A percentile compares a stretch with the other conserved stretches of the same genome.
phyloP scores from a whole-genome alignment of 2,113 vertebrate species.

The Sinocyclocheilus grahami region DNA sequence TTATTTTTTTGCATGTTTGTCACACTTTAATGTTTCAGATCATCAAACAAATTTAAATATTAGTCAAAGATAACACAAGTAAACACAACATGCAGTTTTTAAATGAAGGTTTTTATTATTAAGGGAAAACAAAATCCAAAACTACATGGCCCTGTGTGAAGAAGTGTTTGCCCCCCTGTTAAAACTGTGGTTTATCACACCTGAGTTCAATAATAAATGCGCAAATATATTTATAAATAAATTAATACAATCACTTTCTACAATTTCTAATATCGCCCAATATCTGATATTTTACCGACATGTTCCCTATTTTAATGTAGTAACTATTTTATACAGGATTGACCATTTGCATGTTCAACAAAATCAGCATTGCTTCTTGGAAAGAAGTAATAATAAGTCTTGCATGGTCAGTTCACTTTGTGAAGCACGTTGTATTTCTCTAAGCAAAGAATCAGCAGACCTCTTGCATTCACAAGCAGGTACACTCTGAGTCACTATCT shows the following conservation, averaged over 20 bases:
- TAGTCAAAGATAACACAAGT: too few relatives aligned
- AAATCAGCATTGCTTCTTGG: neutral
- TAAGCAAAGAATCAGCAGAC: neutral
- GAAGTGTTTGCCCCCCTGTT: too few relatives aligned
- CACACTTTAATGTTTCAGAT: too few relatives aligned
- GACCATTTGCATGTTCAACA: neutral
- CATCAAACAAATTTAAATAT: too few relatives aligned
- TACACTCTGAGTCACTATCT: slow-evolving; percentile 6
- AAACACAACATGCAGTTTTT: too few relatives aligned
- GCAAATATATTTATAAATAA: too few relatives aligned
- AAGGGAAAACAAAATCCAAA: too few relatives aligned
- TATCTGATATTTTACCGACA: neutral
- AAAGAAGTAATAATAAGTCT: neutral
- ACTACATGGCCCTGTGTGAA: too few relatives aligned
- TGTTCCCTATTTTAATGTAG: neutral
- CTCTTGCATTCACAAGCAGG: slow-evolving; percentile 7
- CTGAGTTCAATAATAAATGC: too few relatives aligned
- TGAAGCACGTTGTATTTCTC: neutral
- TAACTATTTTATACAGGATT: neutral
- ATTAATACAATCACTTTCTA: neutral
- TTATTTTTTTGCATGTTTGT: too few relatives aligned
- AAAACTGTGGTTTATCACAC: too few relatives aligned
- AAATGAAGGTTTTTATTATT: too few relatives aligned
- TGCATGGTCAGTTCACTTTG: neutral
- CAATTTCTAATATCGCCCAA: neutral